Evolutionary conservation across 2,113 vertebrate genomes (phyloP).

Genomic region (Lagopus muta): DNA sequence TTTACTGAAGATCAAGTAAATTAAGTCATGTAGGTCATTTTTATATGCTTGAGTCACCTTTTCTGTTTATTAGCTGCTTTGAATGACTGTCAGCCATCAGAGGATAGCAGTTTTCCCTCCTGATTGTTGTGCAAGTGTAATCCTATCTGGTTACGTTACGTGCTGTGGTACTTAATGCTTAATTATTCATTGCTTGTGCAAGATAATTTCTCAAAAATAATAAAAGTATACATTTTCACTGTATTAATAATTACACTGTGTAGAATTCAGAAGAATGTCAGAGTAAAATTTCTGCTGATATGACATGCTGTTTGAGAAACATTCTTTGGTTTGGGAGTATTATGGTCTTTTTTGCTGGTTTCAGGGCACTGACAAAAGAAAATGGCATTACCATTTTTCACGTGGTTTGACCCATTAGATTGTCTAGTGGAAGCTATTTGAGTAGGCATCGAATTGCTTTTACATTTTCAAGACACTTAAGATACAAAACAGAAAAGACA

Average conservation of each 20-base stretch:
- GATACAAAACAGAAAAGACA: conserved; percentile 62
- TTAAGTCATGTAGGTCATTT: background rate
- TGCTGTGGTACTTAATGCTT: conserved; percentile 12
- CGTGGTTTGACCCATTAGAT: conserved; percentile 52
- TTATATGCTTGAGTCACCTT: background rate
- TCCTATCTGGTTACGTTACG: conserved; percentile 20
- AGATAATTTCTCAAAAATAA: conserved; percentile 5
- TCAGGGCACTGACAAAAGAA: conserved; percentile 28
- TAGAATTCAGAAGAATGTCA: conserved; percentile 8
- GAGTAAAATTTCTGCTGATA: conserved; percentile 25
- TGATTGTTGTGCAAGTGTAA: background rate
- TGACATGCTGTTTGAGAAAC: conserved; percentile 34
- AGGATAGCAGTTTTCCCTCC: background rate
- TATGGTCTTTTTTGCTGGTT: background rate
- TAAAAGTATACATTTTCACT: background rate
- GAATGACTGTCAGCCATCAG: background rate
- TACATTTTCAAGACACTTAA: conserved; percentile 69
- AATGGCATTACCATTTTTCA: conserved; percentile 51
- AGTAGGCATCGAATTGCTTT: conserved; percentile 51
- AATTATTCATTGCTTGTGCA: conserved; percentile 21
- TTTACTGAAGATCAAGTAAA: background rate
- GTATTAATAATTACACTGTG: conserved; percentile 15
- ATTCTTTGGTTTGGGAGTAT: background rate
- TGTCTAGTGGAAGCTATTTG: conserved; percentile 57
- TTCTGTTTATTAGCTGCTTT: background rate